Conservation (phyloP, 1,140 invertebrate species). For the Brachionus angularis region DNA sequence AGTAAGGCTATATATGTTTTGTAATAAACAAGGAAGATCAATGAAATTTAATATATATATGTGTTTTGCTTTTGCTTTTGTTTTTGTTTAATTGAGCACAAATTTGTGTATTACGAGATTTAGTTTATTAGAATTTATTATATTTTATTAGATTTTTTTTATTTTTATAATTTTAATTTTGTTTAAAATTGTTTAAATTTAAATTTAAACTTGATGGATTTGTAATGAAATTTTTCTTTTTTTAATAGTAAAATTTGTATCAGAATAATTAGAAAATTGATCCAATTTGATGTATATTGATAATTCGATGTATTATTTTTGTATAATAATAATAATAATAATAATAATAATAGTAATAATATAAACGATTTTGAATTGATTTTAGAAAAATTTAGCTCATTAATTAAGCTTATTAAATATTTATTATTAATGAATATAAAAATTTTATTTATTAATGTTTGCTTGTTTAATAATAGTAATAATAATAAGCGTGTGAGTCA, state of each 20-base stretch:
- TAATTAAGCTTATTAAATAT: constrained; percentile 1
- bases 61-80: too few relatives aligned
- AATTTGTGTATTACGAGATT: too few relatives aligned
- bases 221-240: constrained; percentile 18
- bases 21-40: too few relatives aligned
- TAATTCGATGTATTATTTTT: too few relatives aligned
- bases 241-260: background rate
- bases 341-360: too few relatives aligned
- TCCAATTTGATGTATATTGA: constrained; percentile 28
- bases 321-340: too few relatives aligned
- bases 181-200: constrained; percentile 21
- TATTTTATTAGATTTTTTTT: too few relatives aligned
- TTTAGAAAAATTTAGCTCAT: constrained; percentile 16
- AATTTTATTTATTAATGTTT: background rate
- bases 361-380: constrained; percentile 35
- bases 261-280: background rate
- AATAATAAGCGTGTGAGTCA: constrained; percentile 29
- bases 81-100: too few relatives aligned
- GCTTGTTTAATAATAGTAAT: too few relatives aligned
- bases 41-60: too few relatives aligned
- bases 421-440: background rate
- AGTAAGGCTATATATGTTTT: too few relatives aligned
- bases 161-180: background rate
- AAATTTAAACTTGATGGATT: constrained; percentile 37
- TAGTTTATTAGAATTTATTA: too few relatives aligned